Conservation (phyloP, 2,113 vertebrate species). For the Lepus americanus region DNA sequence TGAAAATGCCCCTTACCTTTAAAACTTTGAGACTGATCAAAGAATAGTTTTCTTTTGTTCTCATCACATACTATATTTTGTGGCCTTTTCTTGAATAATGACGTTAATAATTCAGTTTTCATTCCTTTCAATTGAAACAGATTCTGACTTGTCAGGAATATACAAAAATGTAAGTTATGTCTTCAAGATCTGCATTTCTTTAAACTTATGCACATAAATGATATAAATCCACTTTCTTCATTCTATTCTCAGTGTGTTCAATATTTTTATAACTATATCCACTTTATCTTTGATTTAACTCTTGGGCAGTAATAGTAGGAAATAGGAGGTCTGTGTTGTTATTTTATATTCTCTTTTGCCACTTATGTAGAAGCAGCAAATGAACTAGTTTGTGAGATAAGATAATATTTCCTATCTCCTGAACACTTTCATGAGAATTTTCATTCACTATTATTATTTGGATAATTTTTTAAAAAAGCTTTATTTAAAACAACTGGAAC, state of each 20-base stretch:
- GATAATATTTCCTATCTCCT: conserved; percentile 56
- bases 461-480: conserved; percentile 18
- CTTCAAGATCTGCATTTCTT: conserved; percentile 71
- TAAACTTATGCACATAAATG: conserved; percentile 55
- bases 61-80: conserved; percentile 71
- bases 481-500: conserved; percentile 52
- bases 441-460: conserved; percentile 49
- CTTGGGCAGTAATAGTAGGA: conserved; percentile 58
- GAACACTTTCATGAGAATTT: conserved; percentile 48
- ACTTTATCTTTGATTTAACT: conserved; percentile 74
- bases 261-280: conserved; percentile 56
- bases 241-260: conserved; percentile 58
- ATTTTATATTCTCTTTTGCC: conserved; percentile 57
- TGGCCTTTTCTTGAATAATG: conserved; percentile 76
- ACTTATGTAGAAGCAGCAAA: conserved; percentile 40
- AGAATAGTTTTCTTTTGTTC: conserved; percentile 75
- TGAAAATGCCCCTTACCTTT: conserved; percentile 64
- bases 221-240: conserved; percentile 68
- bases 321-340: conserved; percentile 60
- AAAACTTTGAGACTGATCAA: conserved; percentile 68
- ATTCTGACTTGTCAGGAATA: conserved; percentile 77
- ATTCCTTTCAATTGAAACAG: conserved; percentile 68
- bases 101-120: conserved; percentile 80
- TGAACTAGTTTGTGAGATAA: conserved; percentile 42
- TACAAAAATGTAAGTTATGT: conserved; percentile 76